phyloP scores from a whole-genome alignment of 1,140 invertebrate species.

The Trichonephila clavipes region DNA sequence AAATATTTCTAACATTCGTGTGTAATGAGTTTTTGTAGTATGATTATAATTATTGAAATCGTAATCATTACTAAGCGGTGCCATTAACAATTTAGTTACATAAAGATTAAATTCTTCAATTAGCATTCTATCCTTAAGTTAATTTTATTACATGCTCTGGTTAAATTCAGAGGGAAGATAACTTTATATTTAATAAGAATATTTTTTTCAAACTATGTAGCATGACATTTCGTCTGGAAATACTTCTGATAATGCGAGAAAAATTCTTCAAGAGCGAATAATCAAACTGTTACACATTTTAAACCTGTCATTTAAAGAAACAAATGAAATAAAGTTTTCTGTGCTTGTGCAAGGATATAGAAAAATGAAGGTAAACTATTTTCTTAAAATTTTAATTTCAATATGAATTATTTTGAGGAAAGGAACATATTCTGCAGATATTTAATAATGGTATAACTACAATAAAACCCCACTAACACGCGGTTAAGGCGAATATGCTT shows the following conservation, averaged over 20 bases:
- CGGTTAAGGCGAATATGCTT: neutral
- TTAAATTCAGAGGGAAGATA: too few relatives aligned
- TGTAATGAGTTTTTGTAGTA: too few relatives aligned
- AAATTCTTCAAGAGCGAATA: neutral
- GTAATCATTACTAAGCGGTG: too few relatives aligned
- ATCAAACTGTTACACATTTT: neutral
- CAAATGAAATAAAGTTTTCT: conserved; percentile 8
- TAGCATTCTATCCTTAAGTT: too few relatives aligned
- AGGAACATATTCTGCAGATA: neutral
- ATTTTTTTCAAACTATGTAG: neutral
- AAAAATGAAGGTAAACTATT: neutral
- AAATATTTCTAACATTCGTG: too few relatives aligned
- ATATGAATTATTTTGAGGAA: neutral
- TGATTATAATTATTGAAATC: too few relatives aligned
- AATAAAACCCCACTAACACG: too few relatives aligned
- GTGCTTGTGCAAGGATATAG: neutral
- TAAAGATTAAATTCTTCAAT: too few relatives aligned
- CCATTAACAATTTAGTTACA: too few relatives aligned
- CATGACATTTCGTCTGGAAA: neutral
- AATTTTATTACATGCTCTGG: too few relatives aligned
- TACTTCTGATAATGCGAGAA: neutral
- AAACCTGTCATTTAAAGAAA: neutral
- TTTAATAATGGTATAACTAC: neutral
- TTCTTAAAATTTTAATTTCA: neutral
- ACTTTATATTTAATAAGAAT: too few relatives aligned